phyloP scores from a whole-genome alignment of 2,888 invertebrate species.

The Drosophila neotestacea region DNA sequence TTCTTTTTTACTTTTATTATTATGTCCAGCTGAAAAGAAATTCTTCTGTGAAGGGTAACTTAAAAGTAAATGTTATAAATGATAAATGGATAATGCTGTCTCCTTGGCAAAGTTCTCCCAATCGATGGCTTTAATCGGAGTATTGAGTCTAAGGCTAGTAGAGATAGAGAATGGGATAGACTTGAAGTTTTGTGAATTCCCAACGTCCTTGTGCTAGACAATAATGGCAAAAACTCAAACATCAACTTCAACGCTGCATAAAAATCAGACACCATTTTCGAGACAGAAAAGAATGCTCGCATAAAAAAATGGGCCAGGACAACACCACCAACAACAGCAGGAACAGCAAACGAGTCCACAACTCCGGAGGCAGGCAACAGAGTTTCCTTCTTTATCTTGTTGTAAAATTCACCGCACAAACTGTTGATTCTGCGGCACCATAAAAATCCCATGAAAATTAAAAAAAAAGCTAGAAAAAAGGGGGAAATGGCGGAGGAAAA shows the following conservation, averaged over 20 bases:
- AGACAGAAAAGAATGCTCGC: not conserved
- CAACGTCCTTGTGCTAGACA: constrained; percentile 71
- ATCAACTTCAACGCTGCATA: constrained; percentile 68
- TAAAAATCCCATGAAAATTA: constrained; percentile 83
- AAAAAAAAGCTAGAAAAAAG: constrained; percentile 43
- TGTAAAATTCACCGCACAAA: constrained; percentile 84
- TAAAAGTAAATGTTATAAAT: constrained; percentile 1
- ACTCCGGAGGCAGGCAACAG: constrained; percentile 37
- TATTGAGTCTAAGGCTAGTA: constrained; percentile 12
- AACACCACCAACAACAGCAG: constrained; percentile 29
- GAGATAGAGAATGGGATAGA: not conserved
- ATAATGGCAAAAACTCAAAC: constrained; percentile 69
- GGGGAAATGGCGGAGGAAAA: constrained; percentile 22
- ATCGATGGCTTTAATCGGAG: constrained; percentile 46
- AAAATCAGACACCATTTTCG: constrained; percentile 51
- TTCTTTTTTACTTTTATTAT: too few species aligned
- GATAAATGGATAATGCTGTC: not conserved
- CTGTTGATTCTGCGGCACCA: constrained; percentile 83
- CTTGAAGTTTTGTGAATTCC: constrained; percentile 43
- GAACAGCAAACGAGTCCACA: constrained; percentile 32
- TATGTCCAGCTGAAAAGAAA: too few species aligned
- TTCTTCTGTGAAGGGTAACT: not conserved
- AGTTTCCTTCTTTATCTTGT: constrained; percentile 74
- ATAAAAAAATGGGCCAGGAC: constrained; percentile 40
- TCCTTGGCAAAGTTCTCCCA: not conserved